Percentiles rank a stretch among this genome's conserved stretches.
phyloP scores from a whole-genome alignment of 2,113 vertebrate genomes.

The Chaenogobius annularis region DNA sequence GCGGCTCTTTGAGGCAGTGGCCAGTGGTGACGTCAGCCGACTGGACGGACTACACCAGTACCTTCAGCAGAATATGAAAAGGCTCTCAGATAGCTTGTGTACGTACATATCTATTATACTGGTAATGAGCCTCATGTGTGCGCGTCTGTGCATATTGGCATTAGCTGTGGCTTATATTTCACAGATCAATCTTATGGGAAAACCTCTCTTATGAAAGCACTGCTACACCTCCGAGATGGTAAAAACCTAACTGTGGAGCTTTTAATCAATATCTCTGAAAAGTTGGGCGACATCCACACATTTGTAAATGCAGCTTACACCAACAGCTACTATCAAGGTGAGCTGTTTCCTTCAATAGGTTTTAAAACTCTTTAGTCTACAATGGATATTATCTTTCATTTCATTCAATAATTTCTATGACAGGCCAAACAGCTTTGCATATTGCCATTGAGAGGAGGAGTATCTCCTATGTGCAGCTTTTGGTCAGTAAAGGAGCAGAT shows the following conservation, averaged over 20 bases:
- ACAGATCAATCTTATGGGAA: slow-evolving; percentile 89
- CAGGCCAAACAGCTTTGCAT: slow-evolving; percentile 94
- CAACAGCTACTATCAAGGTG: slow-evolving; percentile 89
- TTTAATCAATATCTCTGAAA: slow-evolving; percentile 85
- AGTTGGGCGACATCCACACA: slow-evolving; percentile 80
- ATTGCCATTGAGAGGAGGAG: slow-evolving; percentile 94
- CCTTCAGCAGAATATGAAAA: slow-evolving; percentile 80
- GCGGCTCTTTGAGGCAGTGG: slow-evolving; percentile 85
- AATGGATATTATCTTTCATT: neutral
- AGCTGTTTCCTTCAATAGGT: slow-evolving; percentile 16
- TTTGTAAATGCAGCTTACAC: slow-evolving; percentile 89
- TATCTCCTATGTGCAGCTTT: slow-evolving; percentile 80
- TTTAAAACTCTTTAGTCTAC: neutral
- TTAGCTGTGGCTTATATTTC: slow-evolving; percentile 15
- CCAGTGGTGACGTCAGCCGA: slow-evolving; percentile 77
- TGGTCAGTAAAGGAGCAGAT: slow-evolving; percentile 88
- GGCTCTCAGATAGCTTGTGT: slow-evolving; percentile 86
- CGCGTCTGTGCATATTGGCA: neutral
- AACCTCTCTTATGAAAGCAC: slow-evolving; percentile 89
- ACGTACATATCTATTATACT: slow-evolving; percentile 60
- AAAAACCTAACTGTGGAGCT: slow-evolving; percentile 84
- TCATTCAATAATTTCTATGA: neutral
- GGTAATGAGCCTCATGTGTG: neutral
- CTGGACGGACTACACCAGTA: slow-evolving; percentile 84
- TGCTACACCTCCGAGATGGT: slow-evolving; percentile 86